Conservation (phyloP, 1,140 invertebrate genomes). For the Caenorhabditis remanei region DNA sequence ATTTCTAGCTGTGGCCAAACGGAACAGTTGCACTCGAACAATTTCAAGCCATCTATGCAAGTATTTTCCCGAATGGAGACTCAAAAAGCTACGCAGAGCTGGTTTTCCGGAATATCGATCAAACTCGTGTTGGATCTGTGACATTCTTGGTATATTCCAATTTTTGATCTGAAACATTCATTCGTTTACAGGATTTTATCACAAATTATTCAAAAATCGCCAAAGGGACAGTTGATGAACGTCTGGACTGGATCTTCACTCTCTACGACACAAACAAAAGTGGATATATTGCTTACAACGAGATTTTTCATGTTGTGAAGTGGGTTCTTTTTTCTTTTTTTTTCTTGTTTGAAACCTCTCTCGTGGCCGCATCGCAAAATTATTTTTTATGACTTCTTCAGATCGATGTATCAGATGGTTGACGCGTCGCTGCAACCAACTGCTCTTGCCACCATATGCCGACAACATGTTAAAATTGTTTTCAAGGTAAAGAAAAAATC, state of each 20-base stretch:
- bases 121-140: background rate
- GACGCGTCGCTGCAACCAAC: slow-evolving; percentile 40
- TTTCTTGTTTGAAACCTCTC: background rate
- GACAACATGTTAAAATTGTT: slow-evolving; percentile 32
- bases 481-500: background rate
- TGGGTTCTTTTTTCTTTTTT: slow-evolving; percentile 1
- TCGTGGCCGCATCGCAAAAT: background rate
- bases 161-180: background rate
- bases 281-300: background rate
- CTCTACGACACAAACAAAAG: slow-evolving; percentile 19
- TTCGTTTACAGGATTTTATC: background rate
- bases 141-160: background rate
- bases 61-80: slow-evolving; percentile 1
- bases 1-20: slow-evolving; percentile 19
- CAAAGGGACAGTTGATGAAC: slow-evolving; percentile 12
- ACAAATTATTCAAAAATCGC: slow-evolving; percentile 41
- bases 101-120: slow-evolving; percentile 19
- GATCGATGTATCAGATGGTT: slow-evolving; percentile 54
- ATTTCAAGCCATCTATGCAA: slow-evolving; percentile 9
- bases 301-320: slow-evolving; percentile 44
- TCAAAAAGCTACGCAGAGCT: slow-evolving; percentile 7
- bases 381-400: slow-evolving; percentile 9
- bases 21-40: slow-evolving; percentile 23
- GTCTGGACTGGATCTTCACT: slow-evolving; percentile 27
- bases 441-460: slow-evolving; percentile 41